Base-by-base conservation (phyloP, 2,113 vertebrate genomes). In the Syrrhaptes paradoxus region DNA sequence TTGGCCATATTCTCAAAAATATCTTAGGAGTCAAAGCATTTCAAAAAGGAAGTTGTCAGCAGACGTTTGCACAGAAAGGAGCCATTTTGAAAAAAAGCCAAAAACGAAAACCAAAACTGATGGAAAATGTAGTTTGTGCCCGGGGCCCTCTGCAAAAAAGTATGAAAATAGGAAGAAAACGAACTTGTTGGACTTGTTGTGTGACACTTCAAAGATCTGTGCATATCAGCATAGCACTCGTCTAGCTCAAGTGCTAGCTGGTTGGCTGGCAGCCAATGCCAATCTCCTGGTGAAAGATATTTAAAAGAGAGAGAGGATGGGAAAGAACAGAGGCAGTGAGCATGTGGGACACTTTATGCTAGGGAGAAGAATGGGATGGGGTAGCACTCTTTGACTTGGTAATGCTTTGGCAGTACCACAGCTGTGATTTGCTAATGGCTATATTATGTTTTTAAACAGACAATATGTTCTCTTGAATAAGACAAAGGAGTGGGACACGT, bases 141-240 rank as follows among this genome's bases (percentile, higher is more conserved):
- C 92, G 80, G 63, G 46, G 31, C 28, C 57, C 29, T 84, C 77
- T 92, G 67, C 61, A 88, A 61, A 87, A 87, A 91, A 61, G 55
- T 68, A 90, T 92, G 74, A 80, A 94, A 94, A 86, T 84, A 77
- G 70, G 82, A 81, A 58, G 92, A 91, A 96, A 95, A 81, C 28
- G 0, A 87, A 95, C 90, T 94, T 68, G 92, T 70, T 87, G 73
- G 91, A 81, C 94, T 93, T 84, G 90, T 96, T 96, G 92, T 57
- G 57, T 94, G 92, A 94, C 76, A 72, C 97, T 97, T 95, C 93
- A 97, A 92, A 96, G 94, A 79, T 54, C n/a, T 67, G 73, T 84
- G 68, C 48, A 28, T 38, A 95, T 93, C 89, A 93, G 57, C 85
- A 34, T 9, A 85, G 68, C 72, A 38, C 65, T 96, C 84, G 87